These are phyloP conservation scores for Syrrhaptes paradoxus DNA, from an alignment of 2,113 vertebrate species.

Conservation along the genomic window DNA sequence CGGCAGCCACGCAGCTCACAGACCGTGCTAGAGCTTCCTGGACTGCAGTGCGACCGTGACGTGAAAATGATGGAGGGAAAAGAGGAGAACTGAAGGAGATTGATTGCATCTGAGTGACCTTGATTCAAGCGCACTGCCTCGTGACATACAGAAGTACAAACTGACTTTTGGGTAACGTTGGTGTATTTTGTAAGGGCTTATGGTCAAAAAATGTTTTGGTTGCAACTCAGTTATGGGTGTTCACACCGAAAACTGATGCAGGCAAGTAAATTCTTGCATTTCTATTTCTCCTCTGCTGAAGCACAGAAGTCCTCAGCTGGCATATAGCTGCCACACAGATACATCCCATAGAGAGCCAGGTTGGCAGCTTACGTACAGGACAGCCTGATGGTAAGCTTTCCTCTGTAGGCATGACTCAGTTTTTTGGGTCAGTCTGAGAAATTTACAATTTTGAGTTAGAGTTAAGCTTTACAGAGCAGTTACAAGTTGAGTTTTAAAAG, in stretches of 20 bases:
- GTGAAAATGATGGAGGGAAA: neutral
- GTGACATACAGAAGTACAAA: neutral
- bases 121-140: neutral
- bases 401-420: neutral
- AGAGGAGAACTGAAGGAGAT: neutral
- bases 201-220: neutral
- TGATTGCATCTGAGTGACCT: neutral
- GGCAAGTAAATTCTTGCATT: neutral
- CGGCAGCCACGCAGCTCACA: neutral
- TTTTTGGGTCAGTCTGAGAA: neutral
- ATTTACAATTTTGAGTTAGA: neutral
- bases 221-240: neutral
- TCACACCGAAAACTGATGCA: neutral
- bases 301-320: neutral
- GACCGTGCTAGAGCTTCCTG: neutral
- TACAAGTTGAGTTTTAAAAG: conserved; percentile 6
- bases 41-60: neutral
- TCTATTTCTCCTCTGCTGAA: neutral
- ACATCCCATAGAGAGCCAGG: neutral
- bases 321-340: neutral
- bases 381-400: neutral
- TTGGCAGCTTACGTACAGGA: neutral
- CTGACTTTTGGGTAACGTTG: neutral
- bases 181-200: neutral
- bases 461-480: neutral